Conservation (phyloP, 2,888 invertebrate genomes). For the Choreutis nemorana region DNA sequence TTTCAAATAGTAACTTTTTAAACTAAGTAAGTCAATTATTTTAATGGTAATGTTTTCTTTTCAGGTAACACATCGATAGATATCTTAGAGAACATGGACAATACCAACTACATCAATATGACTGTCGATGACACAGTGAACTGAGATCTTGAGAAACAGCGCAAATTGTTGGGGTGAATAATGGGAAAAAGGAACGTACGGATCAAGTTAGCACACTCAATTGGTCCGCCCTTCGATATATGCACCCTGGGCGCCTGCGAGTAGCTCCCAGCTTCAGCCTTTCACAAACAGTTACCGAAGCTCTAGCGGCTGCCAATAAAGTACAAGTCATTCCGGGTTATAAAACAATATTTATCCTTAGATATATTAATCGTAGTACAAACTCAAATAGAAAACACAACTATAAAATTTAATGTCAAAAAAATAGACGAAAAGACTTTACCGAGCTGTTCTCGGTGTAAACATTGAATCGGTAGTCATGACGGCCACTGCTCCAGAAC, state of each 20-base stretch:
- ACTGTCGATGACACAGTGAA: constrained; percentile 22
- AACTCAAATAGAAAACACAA: constrained; percentile 29
- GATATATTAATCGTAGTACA: constrained; percentile 60
- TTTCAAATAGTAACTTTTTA: too few relatives aligned
- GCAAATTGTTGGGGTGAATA: constrained; percentile 48
- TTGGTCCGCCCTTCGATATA: constrained; percentile 53
- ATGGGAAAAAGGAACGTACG: constrained; percentile 63
- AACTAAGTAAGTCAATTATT: too few relatives aligned
- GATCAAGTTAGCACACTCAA: constrained; percentile 59
- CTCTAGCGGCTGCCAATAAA: constrained; percentile 62
- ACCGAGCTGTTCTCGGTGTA: constrained; percentile 47
- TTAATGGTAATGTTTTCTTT: too few relatives aligned
- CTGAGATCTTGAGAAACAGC: constrained; percentile 34
- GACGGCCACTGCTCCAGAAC: constrained; percentile 85
- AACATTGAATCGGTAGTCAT: constrained; percentile 75
- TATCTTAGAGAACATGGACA: constrained; percentile 33
- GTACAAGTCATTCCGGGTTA: constrained; percentile 64
- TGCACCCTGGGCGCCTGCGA: constrained; percentile 35
- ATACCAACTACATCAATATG: constrained; percentile 17
- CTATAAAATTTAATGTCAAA: constrained; percentile 29
- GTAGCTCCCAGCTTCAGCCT: constrained; percentile 35
- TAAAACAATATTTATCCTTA: constrained; percentile 49
- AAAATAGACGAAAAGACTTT: constrained; percentile 27
- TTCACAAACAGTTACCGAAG: constrained; percentile 54
- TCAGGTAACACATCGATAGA: too few relatives aligned